These are phyloP conservation scores for Malaclemys terrapin DNA, from an alignment of 2,113 vertebrate species.

Conservation along the genomic window DNA sequence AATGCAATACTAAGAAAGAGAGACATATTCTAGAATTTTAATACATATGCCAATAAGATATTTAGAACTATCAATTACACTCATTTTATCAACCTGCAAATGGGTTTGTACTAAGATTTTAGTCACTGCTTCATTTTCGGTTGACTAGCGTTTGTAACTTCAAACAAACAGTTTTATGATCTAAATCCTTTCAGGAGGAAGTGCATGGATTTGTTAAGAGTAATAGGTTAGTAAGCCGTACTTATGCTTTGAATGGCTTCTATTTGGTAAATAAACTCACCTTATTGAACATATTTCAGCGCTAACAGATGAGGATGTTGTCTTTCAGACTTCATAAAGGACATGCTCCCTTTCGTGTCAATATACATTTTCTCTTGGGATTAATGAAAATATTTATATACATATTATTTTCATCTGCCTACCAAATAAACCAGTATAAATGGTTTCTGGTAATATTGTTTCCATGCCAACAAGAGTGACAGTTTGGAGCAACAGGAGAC, in stretches of 20 bases:
- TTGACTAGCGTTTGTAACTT: conserved; percentile 59
- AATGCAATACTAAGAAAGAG: conserved; percentile 77
- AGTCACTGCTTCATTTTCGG: conserved; percentile 57
- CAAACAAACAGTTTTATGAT: conserved; percentile 63
- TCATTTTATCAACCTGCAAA: conserved; percentile 77
- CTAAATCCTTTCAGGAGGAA: conserved; percentile 62
- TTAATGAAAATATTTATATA: not conserved
- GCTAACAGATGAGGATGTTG: not conserved
- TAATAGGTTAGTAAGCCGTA: conserved; percentile 13
- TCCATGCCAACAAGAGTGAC: not conserved
- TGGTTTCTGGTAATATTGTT: not conserved
- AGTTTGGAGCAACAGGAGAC: not conserved
- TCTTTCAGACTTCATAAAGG: not conserved
- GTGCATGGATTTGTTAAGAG: conserved; percentile 26
- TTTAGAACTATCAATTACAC: conserved; percentile 60
- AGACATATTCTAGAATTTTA: conserved; percentile 72
- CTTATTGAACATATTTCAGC: conserved; percentile 16
- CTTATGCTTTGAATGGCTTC: conserved; percentile 11
- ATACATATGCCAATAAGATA: conserved; percentile 72
- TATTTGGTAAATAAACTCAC: conserved; percentile 44
- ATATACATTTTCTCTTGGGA: not conserved
- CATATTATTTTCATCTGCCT: not conserved
- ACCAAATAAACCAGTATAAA: not conserved
- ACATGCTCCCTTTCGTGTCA: not conserved
- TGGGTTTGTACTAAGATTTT: conserved; percentile 63